Evolutionary conservation across 2,797 vertebrate genomes (phyloP).

Genomic region (Anabacerthia variegaticeps): DNA sequence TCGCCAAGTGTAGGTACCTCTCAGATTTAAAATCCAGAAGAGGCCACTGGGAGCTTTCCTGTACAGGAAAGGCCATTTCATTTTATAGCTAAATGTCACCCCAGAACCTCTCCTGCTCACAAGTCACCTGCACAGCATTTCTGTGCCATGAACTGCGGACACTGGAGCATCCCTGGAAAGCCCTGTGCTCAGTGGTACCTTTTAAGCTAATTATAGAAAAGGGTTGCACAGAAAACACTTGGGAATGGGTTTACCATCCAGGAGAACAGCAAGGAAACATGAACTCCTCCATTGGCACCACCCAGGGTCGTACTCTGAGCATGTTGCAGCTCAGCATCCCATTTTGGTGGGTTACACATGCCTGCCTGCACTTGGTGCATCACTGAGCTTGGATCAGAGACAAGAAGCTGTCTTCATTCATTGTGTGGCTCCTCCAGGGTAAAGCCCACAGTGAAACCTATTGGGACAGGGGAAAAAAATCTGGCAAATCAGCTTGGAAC

Average conservation of each 20-base stretch:
- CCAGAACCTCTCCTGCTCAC: neutral
- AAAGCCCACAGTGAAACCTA: neutral
- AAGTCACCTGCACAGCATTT: neutral
- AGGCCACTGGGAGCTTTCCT: neutral
- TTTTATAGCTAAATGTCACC: neutral
- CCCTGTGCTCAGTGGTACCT: neutral
- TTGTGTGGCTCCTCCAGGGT: neutral
- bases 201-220: neutral
- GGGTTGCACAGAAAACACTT: neutral
- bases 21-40: conserved; percentile 1
- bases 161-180: neutral
- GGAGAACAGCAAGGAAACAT: neutral
- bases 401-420: neutral
- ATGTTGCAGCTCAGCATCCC: neutral
- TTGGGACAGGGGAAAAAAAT: neutral
- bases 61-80: neutral
- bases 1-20: neutral
- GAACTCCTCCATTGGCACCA: neutral
- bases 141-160: neutral
- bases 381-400: neutral
- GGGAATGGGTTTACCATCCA: neutral
- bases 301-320: neutral
- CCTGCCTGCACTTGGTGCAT: neutral
- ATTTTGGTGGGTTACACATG: neutral
- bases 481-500: neutral